phyloP scores from a whole-genome alignment of 2,888 invertebrate species.

The Deilephila elpenor region DNA sequence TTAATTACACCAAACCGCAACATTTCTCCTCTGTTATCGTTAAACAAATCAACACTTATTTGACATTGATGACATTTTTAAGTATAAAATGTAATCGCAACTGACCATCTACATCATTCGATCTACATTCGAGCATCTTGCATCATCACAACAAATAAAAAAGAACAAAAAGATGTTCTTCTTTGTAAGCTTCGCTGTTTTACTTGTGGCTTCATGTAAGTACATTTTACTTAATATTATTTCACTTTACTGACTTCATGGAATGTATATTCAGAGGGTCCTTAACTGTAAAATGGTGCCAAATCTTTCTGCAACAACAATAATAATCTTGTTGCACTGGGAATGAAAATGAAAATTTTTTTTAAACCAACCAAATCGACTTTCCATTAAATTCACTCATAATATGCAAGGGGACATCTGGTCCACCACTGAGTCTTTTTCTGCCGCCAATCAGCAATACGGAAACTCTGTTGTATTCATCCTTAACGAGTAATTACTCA shows the following conservation, averaged over 20 bases:
- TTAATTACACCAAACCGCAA: constrained; percentile 42
- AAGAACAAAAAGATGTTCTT: constrained; percentile 46
- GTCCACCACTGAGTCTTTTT: no score
- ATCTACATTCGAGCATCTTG: constrained; percentile 40
- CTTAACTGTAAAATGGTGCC: no score
- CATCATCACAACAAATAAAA: constrained; percentile 24
- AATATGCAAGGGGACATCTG: no score
- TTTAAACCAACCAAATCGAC: no score
- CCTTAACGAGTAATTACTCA: no score
- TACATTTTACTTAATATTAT: constrained; percentile 31
- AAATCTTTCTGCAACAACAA: no score
- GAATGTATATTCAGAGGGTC: no score
- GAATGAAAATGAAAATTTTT: no score
- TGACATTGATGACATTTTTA: constrained; percentile 44
- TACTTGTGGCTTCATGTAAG: constrained; percentile 53
- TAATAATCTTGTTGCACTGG: no score
- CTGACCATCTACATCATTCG: constrained; percentile 38
- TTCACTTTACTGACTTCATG: neutral
- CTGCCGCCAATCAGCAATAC: no score
- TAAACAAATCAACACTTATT: constrained; percentile 38
- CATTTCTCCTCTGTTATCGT: constrained; percentile 32
- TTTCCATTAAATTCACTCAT: no score
- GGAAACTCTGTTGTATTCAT: no score
- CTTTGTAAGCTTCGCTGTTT: constrained; percentile 40
- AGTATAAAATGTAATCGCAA: constrained; percentile 47